phyloP scores from a whole-genome alignment of 2,113 vertebrate genomes.

The Serinus canaria region DNA sequence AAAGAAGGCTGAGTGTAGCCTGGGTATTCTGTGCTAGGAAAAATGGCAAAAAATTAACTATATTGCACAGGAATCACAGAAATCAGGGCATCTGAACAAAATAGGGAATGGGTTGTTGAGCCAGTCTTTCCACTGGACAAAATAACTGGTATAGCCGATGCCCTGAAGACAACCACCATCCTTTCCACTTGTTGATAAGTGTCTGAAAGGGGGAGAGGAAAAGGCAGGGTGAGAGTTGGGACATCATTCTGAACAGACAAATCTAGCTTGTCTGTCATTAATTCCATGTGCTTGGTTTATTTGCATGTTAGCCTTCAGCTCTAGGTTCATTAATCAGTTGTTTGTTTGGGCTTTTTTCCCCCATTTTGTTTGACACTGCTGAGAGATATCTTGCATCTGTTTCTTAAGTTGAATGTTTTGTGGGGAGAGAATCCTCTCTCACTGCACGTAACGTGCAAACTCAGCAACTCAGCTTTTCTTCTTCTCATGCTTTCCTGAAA shows the following conservation, averaged over 20 bases:
- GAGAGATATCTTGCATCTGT: not conserved
- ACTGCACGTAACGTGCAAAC: not conserved
- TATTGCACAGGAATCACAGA: not conserved
- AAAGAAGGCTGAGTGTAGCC: not conserved
- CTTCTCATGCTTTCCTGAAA: not conserved
- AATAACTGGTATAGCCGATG: not conserved
- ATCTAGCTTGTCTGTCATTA: not conserved
- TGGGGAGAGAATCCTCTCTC: not conserved
- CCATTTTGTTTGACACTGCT: not conserved
- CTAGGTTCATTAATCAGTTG: not conserved
- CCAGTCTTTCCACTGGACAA: not conserved
- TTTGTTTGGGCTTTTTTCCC: not conserved
- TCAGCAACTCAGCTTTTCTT: slow-evolving; percentile 27
- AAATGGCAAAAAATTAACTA: not conserved
- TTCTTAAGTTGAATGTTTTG: not conserved
- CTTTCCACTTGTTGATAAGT: not conserved
- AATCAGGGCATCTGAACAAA: not conserved
- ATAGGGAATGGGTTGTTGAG: not conserved
- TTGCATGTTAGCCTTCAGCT: not conserved
- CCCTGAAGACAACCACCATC: not conserved
- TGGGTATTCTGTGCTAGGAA: not conserved
- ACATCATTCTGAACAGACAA: not conserved
- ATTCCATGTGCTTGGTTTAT: not conserved
- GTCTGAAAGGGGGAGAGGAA: not conserved
- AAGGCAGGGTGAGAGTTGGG: not conserved